Evolutionary conservation across 2,113 vertebrate species (phyloP).

Genomic region (Takifugu bimaculatus): DNA sequence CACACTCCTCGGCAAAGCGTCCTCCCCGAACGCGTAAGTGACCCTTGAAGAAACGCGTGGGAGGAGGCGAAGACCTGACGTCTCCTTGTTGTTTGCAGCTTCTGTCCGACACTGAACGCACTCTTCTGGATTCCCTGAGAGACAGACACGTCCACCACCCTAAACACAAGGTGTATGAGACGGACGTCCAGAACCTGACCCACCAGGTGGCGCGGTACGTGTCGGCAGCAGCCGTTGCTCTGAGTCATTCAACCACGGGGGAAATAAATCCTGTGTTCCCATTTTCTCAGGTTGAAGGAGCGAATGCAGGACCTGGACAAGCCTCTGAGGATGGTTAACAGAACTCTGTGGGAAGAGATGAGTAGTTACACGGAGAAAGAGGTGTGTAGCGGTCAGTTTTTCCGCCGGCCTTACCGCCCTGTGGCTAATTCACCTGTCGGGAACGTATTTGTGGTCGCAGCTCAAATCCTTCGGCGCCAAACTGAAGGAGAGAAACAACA

Average conservation of each 20-base stretch:
- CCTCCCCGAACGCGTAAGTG: slow-evolving; percentile 78
- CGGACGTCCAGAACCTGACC: slow-evolving; percentile 75
- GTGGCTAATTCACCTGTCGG: background rate
- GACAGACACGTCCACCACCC: slow-evolving; percentile 80
- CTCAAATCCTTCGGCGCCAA: slow-evolving; percentile 63
- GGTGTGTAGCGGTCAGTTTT: slow-evolving; percentile 39
- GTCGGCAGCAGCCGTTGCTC: background rate
- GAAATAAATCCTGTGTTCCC: no score
- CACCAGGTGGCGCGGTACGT: slow-evolving; percentile 79
- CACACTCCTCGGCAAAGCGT: slow-evolving; percentile 87
- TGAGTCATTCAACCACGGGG: no score
- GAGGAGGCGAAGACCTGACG: background rate
- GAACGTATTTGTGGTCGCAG: slow-evolving; percentile 46
- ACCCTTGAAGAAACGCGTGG: background rate
- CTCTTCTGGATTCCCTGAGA: slow-evolving; percentile 75
- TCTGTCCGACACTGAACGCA: slow-evolving; percentile 56
- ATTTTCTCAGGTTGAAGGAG: slow-evolving; percentile 56
- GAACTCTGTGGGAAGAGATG: slow-evolving; percentile 61
- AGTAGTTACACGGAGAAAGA: slow-evolving; percentile 59
- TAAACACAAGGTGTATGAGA: slow-evolving; percentile 82
- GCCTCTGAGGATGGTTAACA: slow-evolving; percentile 63
- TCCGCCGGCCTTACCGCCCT: no score
- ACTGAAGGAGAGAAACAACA: slow-evolving; percentile 67
- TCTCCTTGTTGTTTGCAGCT: slow-evolving; percentile 60
- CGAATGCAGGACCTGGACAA: slow-evolving; percentile 63